Evolutionary conservation across 2,888 invertebrate genomes (phyloP), one percentile per base, ranked within the genome.

Genomic region (Dasypogon diadema): DNA sequence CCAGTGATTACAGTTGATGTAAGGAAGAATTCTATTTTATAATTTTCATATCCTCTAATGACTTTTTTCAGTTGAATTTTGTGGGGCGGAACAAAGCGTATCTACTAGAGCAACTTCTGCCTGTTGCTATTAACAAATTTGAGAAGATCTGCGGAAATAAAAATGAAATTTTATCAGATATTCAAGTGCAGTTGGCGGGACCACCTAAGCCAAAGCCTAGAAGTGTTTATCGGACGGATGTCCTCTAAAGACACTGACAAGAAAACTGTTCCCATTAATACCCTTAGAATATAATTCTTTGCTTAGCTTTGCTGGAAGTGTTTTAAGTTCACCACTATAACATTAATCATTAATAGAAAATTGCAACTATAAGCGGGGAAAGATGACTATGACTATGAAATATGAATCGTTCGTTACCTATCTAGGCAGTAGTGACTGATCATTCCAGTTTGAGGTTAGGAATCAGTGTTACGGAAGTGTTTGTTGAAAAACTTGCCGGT

Each of bases 151-250:
- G 83, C 12, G 82, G 83, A 1, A 80, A 81, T 1, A 83, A 83
- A 76, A 82, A 83, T 65, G 82, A 81, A 8, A 80, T 81, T 8
- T 78, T 86, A 14, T 74, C 80, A 3, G 83, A 82, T 18, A 77
- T 85, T 42, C 81, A 83, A 75, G 76, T 80, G 14, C 80, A 82
- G 77, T 78, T 84, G 1, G 68, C 68, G 75, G 82, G 80, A 2
- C 82, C 83, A 2, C 86, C 86, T 2, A 80, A 83, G 77, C 85
- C 86, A 1, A 85, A 85, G 22, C 86, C 86, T 74, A 82, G 86
- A 10, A 86, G 83, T 79, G 82, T 86, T 70, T 86, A 86, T 76
- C 85, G 85, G 79, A 86, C 85, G 2, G 86, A 85, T 81, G 83
- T 86, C 3, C 82, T 86, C 56, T 86, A 84, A 80, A 42, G 3